Base-by-base conservation (phyloP, 2,888 invertebrate genomes). In the Leptinotarsa haldemani region DNA sequence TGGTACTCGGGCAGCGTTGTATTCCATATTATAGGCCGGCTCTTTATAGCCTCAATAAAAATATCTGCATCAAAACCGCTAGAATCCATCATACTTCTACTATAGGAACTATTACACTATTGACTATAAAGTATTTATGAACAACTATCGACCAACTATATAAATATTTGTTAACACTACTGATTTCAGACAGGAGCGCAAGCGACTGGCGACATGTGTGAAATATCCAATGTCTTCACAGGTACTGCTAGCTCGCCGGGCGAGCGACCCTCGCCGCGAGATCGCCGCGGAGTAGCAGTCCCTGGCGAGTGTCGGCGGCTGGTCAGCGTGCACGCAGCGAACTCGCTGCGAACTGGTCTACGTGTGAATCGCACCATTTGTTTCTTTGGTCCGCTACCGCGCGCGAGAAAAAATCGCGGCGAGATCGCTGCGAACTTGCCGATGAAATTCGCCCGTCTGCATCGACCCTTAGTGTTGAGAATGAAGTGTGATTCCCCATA, bases 311-410 rank as follows among this genome's bases (percentile, higher is more conserved):
- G 30, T 16, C 25, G 50, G 25, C 50, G 66, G 4, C 22, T 46
- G 40, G 48, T 48, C 66, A 61, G 66, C 66, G 66, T 65, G 65
- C 48, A 50, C 65, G n/a, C 65, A 22, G 56, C 56, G 56, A 61
- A 61, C 18, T 61, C 61, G 61, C 61, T 18, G 61, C 61, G 61
- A 61, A 5, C 61, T 30, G 9, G 61, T 15, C 61, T 40, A 61
- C 61, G 40, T 68, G 68, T 46, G 58, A 68, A 68, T 30, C 20
- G 58, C 58, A 68, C 52, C 68, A 68, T 68, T 68, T 68, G 53
- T n/a, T 68, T 30, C 68, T 68, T 68, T 56, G 68, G 58, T 68
- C 68, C 40, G 56, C 68, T 56, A 68, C 56, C 68, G 40, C 68
- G 67, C 67, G 20, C 52, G 67, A 68, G 58, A 58, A 68, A 68